phyloP scores from a whole-genome alignment of 2,888 invertebrate genomes.

The Eristalinus sepulchralis region DNA sequence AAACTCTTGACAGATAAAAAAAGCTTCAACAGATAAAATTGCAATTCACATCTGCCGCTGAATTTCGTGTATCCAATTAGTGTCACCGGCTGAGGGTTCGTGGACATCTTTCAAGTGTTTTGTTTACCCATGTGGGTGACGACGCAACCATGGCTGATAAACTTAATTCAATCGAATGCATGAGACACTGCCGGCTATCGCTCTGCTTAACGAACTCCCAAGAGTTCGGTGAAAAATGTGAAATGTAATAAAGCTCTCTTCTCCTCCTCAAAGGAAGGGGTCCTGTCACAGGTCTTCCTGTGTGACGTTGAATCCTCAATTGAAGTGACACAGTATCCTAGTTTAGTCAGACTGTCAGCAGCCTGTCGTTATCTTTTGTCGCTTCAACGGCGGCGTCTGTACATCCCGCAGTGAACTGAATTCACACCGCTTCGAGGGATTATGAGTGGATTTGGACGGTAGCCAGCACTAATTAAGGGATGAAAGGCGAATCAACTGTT shows the following conservation, averaged over 20 bases:
- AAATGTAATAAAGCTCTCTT: not conserved
- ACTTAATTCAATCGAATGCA: not conserved
- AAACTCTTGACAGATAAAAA: not conserved
- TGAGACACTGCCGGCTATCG: not conserved
- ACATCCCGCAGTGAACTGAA: not conserved
- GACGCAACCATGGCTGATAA: not conserved
- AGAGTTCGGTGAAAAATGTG: not conserved
- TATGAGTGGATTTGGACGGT: not conserved
- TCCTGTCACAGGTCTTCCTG: not conserved
- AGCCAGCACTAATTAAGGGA: not conserved
- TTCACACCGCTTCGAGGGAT: not conserved
- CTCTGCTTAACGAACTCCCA: not conserved
- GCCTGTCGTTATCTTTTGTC: constrained; percentile 30
- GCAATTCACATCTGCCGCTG: not conserved
- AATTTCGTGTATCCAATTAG: not conserved
- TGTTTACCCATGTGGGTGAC: no score
- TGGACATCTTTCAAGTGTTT: not conserved
- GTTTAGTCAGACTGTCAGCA: constrained; percentile 1
- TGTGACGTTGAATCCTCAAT: not conserved
- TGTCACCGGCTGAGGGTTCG: not conserved
- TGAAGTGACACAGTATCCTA: constrained; percentile 3
- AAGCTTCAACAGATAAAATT: not conserved
- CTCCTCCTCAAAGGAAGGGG: not conserved
- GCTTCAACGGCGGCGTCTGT: constrained; percentile 10
- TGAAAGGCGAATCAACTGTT: not conserved